Evolutionary conservation across 2,797 vertebrate species (phyloP).

Genomic region (Tragelaphus oryx): DNA sequence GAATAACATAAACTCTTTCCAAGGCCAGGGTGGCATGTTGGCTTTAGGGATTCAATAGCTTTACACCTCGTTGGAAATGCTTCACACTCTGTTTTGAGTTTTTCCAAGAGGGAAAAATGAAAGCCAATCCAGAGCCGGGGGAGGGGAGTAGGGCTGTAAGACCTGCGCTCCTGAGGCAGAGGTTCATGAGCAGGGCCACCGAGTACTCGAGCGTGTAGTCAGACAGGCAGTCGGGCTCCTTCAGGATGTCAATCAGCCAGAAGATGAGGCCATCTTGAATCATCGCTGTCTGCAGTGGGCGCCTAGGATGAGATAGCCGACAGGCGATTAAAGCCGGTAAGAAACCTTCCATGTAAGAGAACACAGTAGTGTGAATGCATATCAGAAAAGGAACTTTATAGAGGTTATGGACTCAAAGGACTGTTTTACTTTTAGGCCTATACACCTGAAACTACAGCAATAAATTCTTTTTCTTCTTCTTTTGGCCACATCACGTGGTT

Average conservation of each 20-base stretch:
- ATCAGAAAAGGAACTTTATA: neutral
- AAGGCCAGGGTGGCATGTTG: neutral
- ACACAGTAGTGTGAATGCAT: accelerated
- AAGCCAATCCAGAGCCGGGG: neutral
- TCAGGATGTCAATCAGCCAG: conserved; percentile 91
- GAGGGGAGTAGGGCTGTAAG: neutral
- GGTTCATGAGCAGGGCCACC: conserved; percentile 94
- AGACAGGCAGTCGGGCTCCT: conserved; percentile 91
- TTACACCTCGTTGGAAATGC: neutral
- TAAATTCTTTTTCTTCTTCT: neutral
- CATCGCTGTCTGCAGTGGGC: conserved; percentile 91
- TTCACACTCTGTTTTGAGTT: neutral
- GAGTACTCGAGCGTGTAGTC: conserved; percentile 93
- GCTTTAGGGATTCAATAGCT: neutral
- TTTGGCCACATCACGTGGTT: neutral
- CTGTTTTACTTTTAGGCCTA: neutral
- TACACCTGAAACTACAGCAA: neutral
- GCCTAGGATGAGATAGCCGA: conserved; percentile 76
- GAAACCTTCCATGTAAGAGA: neutral
- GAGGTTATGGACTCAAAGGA: neutral
- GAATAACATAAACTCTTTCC: neutral
- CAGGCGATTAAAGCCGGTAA: neutral
- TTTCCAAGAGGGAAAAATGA: neutral
- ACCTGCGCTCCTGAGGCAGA: conserved; percentile 94
- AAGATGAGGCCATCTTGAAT: conserved; percentile 90